phyloP scores from a whole-genome alignment of 2,797 vertebrate species.

The Simalia tracyae region DNA sequence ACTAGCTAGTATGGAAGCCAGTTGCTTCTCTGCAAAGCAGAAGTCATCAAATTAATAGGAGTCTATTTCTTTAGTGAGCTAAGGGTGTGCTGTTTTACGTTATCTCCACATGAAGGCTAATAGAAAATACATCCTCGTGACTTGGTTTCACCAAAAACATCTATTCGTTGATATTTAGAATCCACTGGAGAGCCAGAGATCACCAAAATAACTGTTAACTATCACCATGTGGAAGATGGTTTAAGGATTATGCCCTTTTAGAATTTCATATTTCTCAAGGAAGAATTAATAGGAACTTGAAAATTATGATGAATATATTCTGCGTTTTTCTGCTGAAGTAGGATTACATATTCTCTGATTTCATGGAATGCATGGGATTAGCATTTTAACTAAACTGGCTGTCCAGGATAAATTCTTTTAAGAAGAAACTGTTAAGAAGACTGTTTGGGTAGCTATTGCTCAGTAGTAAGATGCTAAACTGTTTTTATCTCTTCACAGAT shows the following conservation, averaged over 20 bases:
- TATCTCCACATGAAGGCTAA: neutral
- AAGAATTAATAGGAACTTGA: neutral
- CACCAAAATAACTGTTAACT: neutral
- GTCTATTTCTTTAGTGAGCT: neutral
- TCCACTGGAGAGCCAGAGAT: neutral
- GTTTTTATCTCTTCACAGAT: conserved; percentile 83
- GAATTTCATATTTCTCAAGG: neutral
- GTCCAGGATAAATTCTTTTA: conserved; percentile 19
- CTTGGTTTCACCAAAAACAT: neutral
- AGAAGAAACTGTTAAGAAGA: conserved; percentile 1
- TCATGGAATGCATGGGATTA: neutral
- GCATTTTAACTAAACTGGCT: conserved; percentile 5
- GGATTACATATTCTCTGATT: conserved; percentile 3
- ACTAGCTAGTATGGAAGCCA: neutral
- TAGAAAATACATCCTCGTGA: neutral
- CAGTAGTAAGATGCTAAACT: conserved; percentile 46
- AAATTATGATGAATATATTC: neutral
- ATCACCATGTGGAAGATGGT: neutral
- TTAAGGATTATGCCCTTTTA: neutral
- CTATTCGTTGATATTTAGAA: neutral
- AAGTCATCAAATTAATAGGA: neutral
- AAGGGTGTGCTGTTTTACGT: neutral
- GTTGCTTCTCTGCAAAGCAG: conserved; percentile 12
- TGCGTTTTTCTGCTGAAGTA: neutral
- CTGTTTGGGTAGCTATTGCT: conserved; percentile 32